Percentiles rank a stretch among this genome's conserved stretches.
Evolutionary conservation across 2,113 vertebrate genomes (phyloP).

Genomic region (Phyllopteryx taeniolatus): DNA sequence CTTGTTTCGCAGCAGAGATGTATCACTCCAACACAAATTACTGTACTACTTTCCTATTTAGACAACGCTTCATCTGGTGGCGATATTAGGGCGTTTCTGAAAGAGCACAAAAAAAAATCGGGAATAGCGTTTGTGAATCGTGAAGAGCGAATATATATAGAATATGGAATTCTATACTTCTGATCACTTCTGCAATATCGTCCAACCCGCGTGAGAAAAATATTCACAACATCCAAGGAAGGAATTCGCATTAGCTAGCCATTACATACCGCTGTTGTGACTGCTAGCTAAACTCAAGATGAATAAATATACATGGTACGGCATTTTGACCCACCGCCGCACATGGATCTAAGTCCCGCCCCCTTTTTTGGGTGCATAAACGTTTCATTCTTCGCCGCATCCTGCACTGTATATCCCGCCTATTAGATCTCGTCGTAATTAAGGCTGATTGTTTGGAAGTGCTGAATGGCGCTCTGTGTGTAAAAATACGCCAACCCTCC

Average conservation of each 20-base stretch:
- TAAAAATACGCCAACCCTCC: background rate
- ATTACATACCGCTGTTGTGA: slow-evolving; percentile 66
- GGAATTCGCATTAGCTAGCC: too few species aligned
- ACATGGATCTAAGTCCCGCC: slow-evolving; percentile 29
- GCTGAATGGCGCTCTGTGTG: slow-evolving; percentile 44
- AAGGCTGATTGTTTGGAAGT: slow-evolving; percentile 35
- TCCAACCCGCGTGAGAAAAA: too few species aligned
- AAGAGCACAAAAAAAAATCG: too few species aligned
- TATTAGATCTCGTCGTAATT: slow-evolving; percentile 44
- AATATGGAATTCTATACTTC: too few species aligned
- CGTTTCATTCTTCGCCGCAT: slow-evolving; percentile 41
- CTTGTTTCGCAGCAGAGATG: too few species aligned
- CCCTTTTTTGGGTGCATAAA: slow-evolving; percentile 43
- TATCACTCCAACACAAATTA: background rate
- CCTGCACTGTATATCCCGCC: slow-evolving; percentile 28
- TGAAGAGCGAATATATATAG: too few species aligned
- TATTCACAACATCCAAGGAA: too few species aligned
- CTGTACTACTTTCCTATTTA: background rate
- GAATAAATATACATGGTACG: slow-evolving; percentile 54
- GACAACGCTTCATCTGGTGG: background rate
- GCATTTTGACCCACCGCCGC: slow-evolving; percentile 32
- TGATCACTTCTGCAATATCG: too few species aligned
- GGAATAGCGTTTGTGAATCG: too few species aligned
- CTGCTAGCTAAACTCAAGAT: slow-evolving; percentile 57
- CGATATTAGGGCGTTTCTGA: too few species aligned